Base-by-base conservation (phyloP, 2,113 vertebrate species). In the Pterocles orientalis region DNA sequence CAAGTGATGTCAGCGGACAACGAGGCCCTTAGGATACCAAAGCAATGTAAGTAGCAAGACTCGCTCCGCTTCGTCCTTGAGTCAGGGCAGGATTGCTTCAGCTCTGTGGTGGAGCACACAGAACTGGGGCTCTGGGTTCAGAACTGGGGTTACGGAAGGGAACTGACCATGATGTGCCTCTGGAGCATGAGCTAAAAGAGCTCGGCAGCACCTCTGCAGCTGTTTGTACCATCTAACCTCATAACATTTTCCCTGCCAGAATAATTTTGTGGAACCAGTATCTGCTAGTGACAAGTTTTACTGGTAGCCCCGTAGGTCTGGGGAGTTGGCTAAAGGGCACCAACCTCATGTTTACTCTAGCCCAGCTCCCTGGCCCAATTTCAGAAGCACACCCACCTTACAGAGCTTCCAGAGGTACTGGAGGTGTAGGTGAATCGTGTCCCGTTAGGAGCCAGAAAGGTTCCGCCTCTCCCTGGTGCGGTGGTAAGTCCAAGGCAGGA, bases 11-110 rank as follows among this genome's bases (percentile, higher is more conserved):
- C 98, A 16, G 98, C 98, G 54, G 99, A 99, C 98, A 97, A 96
- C 0, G 99, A 99, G 97, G 97, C 99, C 81, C 99, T 99, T 94
- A 98, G 99, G 98, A 99, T 99, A 99, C 99, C 99, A 98, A 99
- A 99, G 99, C 99, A 99, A 97, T 99, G 99, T 99, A 94, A 99
- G 99, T 98, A 61, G 66, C 70, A 24, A 41, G 15, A 28, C 70
- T 39, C 12, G 2, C 29, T 10, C 28, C 41, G 14, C 47, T 45
- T 7, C 56, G 72, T 80, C 16, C 62, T 57, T 34, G 9, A n/a
- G 3, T 9, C 41, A 43, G 62, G 13, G 8, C 20, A 28, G 39
- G 21, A 12, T 47, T 53, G 10, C 14, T 65, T 43, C 43, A 33
- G 51, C 51, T 73, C 26, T 77, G 47, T 14, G 43, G 43, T 70